A percentile compares a stretch with the other conserved stretches of the same genome.
phyloP scores from a whole-genome alignment of 2,888 invertebrate genomes.

The Andrena bicolor region DNA sequence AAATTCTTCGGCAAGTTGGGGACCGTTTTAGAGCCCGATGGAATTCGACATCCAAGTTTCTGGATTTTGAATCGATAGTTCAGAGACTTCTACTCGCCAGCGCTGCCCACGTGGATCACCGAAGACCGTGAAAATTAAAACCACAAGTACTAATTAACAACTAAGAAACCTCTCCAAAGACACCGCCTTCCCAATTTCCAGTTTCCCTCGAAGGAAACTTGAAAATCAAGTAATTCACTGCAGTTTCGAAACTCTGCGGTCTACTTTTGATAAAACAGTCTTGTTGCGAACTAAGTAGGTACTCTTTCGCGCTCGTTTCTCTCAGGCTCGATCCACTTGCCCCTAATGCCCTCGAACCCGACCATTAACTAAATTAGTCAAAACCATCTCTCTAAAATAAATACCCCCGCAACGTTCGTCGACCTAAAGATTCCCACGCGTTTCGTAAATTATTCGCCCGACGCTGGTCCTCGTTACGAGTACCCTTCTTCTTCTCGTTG shows the following conservation, averaged over 20 bases:
- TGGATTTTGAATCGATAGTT: neutral
- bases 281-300: too few relatives aligned
- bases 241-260: too few relatives aligned
- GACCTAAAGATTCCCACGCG: neutral
- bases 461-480: neutral
- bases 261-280: too few relatives aligned
- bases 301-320: neutral
- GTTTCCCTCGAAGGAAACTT: too few relatives aligned
- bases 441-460: slow-evolving; percentile 32
- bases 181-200: too few relatives aligned
- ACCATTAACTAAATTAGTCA: neutral
- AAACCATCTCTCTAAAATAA: neutral
- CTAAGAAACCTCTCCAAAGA: too few relatives aligned
- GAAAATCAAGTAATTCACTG: too few relatives aligned
- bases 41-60: neutral
- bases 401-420: neutral
- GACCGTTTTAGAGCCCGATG: neutral
- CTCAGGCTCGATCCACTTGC: too few relatives aligned
- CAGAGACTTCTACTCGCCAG: neutral
- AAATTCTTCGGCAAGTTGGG: slow-evolving; percentile 16
- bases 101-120: neutral
- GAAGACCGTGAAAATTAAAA: neutral
- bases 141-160: neutral
- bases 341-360: neutral
- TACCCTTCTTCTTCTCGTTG: neutral